A percentile compares a stretch with the other conserved stretches of the same genome.
Conservation (phyloP, 2,797 vertebrate species). For the Chloroceryle amazona region DNA sequence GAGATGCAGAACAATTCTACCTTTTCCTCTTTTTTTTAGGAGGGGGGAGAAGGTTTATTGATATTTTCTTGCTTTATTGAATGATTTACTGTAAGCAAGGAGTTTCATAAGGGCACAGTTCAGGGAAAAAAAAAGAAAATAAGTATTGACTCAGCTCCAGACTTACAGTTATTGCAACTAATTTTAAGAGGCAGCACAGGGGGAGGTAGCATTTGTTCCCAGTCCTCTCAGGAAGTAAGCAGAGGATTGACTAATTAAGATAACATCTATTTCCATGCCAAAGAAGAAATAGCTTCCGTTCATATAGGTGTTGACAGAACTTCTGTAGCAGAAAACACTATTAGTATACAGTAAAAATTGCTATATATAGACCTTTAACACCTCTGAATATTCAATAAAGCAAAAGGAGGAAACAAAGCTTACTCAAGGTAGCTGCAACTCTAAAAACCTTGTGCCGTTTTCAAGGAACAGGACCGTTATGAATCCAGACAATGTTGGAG, state of each 20-base stretch:
- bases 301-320: not conserved
- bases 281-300: not conserved
- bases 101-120: not conserved
- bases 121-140: not conserved
- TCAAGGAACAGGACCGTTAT: not conserved
- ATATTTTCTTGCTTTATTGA: not conserved
- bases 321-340: not conserved
- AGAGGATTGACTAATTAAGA: not conserved
- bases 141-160: not conserved
- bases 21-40: not conserved
- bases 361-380: not conserved
- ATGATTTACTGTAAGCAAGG: not conserved
- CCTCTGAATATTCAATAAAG: not conserved
- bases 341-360: not conserved
- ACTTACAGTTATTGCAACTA: not conserved
- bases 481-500: no score
- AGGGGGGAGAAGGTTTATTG: fast-evolving
- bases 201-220: not conserved
- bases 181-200: not conserved
- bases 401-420: not conserved
- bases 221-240: not conserved
- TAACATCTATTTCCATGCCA: not conserved
- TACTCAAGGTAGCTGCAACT: not conserved
- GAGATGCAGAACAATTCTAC: not conserved
- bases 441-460: not conserved